Evolutionary conservation across 2,797 vertebrate genomes (phyloP).

Genomic region (Brotogeris chrysoptera): DNA sequence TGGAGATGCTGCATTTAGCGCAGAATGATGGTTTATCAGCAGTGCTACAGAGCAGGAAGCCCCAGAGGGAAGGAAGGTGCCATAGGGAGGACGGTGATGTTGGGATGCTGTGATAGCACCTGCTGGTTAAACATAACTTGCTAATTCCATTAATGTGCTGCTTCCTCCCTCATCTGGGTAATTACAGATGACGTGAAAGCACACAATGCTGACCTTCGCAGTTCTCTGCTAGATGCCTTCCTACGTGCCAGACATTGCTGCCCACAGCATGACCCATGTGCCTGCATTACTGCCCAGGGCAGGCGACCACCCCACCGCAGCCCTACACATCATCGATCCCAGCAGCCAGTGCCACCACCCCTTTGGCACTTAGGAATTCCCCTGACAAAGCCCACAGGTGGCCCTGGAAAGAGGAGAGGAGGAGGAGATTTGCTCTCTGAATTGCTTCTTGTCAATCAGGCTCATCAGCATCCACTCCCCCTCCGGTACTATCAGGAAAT

Average conservation of each 20-base stretch:
- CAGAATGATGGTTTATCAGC: background rate
- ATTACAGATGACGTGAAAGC: background rate
- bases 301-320: background rate
- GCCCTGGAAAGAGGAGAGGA: background rate
- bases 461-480: background rate
- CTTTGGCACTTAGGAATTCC: background rate
- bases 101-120: background rate
- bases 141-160: constrained; percentile 43
- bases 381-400: background rate
- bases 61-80: background rate
- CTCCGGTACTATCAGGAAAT: background rate
- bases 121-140: background rate
- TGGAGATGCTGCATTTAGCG: background rate
- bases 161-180: constrained; percentile 23
- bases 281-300: background rate
- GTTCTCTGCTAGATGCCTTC: background rate
- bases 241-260: background rate
- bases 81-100: background rate
- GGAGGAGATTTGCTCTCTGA: background rate
- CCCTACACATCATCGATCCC: background rate
- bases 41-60: background rate
- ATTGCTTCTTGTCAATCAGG: background rate
- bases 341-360: background rate
- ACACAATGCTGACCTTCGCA: constrained; percentile 5
- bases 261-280: rapidly evolving